These are phyloP conservation scores for Gallinago solitaria DNA, from an alignment of 2,797 vertebrate genomes.

Conservation along the genomic window DNA sequence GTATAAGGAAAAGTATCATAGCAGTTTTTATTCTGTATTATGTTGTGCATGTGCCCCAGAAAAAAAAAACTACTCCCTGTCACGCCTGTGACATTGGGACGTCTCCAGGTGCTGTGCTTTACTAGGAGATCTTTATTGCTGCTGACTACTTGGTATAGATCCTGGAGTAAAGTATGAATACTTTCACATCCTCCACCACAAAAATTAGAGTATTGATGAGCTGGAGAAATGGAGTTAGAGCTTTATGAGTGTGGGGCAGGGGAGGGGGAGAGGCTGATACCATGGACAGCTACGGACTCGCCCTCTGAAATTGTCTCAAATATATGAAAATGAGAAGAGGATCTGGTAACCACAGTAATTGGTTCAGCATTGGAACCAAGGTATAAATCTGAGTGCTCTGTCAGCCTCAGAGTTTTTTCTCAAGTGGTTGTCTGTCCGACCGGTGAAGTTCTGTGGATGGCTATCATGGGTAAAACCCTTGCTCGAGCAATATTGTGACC, in stretches of 20 bases:
- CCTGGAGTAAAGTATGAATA: not conserved
- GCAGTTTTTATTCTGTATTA: not conserved
- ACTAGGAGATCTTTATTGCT: not conserved
- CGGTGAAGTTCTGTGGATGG: not conserved
- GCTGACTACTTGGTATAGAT: not conserved
- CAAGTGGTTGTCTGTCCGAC: too few relatives aligned
- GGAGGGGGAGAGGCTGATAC: not conserved
- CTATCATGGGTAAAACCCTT: not conserved
- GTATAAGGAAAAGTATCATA: not conserved
- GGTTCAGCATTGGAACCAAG: not conserved
- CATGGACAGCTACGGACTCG: not conserved
- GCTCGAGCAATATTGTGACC: not conserved
- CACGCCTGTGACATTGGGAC: not conserved
- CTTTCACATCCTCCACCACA: not conserved
- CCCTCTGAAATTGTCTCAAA: not conserved
- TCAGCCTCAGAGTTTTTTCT: not conserved
- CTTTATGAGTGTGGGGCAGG: not conserved
- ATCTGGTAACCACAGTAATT: not conserved
- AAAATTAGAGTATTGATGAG: not conserved
- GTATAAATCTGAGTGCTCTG: not conserved
- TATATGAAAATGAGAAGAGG: not conserved
- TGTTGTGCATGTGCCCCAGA: too few relatives aligned
- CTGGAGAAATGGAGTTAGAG: not conserved
- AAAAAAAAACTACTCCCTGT: not conserved
- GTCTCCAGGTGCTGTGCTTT: not conserved